Percentiles rank a stretch among this genome's conserved stretches.
These are phyloP conservation scores for Dendrophyllia cribrosa DNA, from an alignment of 64 coral and sea anemone genomes.

Conservation along the genomic window DNA sequence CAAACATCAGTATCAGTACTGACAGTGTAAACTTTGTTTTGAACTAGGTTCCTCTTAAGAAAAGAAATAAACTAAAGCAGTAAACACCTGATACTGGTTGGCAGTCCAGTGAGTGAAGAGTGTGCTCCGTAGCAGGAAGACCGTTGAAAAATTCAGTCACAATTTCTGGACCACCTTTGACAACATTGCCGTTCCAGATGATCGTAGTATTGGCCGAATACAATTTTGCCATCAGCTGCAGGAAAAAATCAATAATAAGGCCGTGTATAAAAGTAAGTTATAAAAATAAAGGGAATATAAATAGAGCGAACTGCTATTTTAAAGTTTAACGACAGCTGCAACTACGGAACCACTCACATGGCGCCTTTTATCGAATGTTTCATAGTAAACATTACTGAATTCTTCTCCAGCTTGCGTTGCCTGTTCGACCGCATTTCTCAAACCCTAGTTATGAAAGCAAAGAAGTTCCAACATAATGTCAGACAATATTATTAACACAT, in stretches of 20 bases:
- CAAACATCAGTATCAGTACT: too few species aligned
- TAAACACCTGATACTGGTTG: slow-evolving; percentile 92
- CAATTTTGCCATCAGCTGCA: slow-evolving; percentile 81
- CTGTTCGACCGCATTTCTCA: slow-evolving; percentile 80
- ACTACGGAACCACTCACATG: slow-evolving; percentile 57
- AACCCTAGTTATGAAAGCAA: slow-evolving; percentile 31
- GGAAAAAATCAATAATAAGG: neutral
- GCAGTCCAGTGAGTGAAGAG: slow-evolving; percentile 79
- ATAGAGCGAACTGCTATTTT: neutral
- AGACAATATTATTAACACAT: neutral
- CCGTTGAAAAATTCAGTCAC: slow-evolving; percentile 84
- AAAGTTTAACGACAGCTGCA: too few species aligned
- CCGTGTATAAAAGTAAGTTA: neutral
- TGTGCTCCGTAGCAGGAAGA: slow-evolving; percentile 85
- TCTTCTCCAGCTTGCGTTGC: slow-evolving; percentile 77
- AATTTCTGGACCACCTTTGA: slow-evolving; percentile 77
- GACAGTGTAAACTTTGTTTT: too few species aligned
- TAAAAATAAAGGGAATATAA: neutral
- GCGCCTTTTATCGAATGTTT: slow-evolving; percentile 89
- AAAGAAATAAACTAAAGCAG: too few species aligned
- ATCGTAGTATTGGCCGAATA: slow-evolving; percentile 83
- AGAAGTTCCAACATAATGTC: neutral
- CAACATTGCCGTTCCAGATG: slow-evolving; percentile 89
- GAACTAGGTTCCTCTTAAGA: too few species aligned
- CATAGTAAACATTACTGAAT: slow-evolving; percentile 88